phyloP scores from a whole-genome alignment of 2,797 vertebrate genomes.

The Gymnoscopelus microlampas region DNA sequence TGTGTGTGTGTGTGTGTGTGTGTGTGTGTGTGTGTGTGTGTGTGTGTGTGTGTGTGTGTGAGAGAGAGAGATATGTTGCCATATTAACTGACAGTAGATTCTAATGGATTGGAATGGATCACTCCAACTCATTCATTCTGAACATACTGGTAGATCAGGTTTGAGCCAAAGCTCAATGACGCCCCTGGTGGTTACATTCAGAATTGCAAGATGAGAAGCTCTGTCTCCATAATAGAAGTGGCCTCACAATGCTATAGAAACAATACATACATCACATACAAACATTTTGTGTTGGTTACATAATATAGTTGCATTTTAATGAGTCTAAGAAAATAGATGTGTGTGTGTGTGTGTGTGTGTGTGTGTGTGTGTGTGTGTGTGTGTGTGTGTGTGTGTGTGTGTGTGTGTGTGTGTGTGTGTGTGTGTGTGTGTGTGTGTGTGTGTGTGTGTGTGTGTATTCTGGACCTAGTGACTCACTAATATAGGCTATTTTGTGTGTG shows the following conservation, averaged over 20 bases:
- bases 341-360: too few species aligned
- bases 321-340: neutral
- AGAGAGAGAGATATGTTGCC: neutral
- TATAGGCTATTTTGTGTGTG: neutral
- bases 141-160: neutral
- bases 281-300: neutral
- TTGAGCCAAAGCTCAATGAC: constrained; percentile 52
- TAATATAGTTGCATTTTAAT: constrained; percentile 32
- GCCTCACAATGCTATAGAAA: neutral
- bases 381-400: too few species aligned
- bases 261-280: neutral
- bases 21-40: constrained; percentile 13
- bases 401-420: too few species aligned
- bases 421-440: too few species aligned
- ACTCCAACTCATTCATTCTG: neutral
- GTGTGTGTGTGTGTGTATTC: constrained; percentile 1
- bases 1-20: too few species aligned
- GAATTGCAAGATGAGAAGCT: constrained; percentile 38
- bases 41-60: constrained; percentile 2
- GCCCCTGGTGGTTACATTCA: constrained; percentile 66
- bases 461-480: constrained; percentile 2
- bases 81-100: constrained; percentile 26
- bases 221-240: neutral
- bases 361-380: too few species aligned
- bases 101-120: neutral